phyloP scores from a whole-genome alignment of 2,888 invertebrate genomes.

The Melieria crassipennis region DNA sequence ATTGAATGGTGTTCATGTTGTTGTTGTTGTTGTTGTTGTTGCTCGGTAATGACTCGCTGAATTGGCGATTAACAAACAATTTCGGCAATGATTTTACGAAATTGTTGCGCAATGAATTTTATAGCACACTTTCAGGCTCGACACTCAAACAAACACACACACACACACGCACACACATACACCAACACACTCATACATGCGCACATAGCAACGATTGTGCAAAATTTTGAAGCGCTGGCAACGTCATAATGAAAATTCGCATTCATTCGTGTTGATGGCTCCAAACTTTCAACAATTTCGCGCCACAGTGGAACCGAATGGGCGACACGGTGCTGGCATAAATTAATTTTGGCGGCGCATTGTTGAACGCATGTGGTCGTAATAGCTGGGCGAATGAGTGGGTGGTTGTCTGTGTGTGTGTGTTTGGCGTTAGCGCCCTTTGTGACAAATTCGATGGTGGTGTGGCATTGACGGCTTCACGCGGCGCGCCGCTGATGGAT shows the following conservation, averaged over 20 bases:
- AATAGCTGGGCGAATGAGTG: neutral
- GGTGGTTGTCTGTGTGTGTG: slow-evolving; percentile 15
- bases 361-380: neutral
- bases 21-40: neutral
- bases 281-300: neutral
- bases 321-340: neutral
- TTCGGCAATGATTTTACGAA: slow-evolving; percentile 49
- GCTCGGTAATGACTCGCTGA: slow-evolving; percentile 23
- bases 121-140: neutral
- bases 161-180: neutral
- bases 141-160: neutral
- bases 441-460: slow-evolving; percentile 36
- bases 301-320: neutral
- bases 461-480: slow-evolving; percentile 7
- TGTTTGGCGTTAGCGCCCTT: slow-evolving; percentile 22
- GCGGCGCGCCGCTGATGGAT: slow-evolving; percentile 6
- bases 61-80: slow-evolving; percentile 56
- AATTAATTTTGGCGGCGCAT: slow-evolving; percentile 13
- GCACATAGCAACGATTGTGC: too few species aligned
- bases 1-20: neutral
- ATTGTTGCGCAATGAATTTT: slow-evolving; percentile 27
- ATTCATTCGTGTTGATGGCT: neutral
- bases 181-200: too few species aligned
- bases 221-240: too few species aligned
- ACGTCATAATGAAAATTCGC: slow-evolving; percentile 1